A percentile compares a stretch with the other conserved stretches of the same genome.
phyloP scores from a whole-genome alignment of 2,888 invertebrate species.

The Sarcophaga carnaria region DNA sequence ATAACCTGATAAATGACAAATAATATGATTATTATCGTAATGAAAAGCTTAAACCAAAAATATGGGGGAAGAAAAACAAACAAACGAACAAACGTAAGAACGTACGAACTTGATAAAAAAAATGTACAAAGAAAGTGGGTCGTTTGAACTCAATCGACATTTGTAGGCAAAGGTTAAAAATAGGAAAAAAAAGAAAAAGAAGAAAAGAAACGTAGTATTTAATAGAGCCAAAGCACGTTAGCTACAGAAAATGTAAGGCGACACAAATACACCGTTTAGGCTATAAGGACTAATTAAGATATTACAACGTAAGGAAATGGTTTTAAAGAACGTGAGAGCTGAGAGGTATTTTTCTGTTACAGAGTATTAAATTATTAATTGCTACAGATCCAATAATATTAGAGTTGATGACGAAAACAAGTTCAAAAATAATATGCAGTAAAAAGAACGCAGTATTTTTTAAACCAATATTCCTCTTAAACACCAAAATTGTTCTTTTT shows the following conservation, averaged over 20 bases:
- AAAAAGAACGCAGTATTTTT: too few species aligned
- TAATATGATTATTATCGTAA: neutral
- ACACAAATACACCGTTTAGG: conserved; percentile 25
- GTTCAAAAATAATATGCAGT: neutral
- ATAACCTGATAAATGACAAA: conserved; percentile 23
- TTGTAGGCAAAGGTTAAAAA: neutral
- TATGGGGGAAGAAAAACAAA: neutral
- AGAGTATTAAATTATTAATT: conserved; percentile 1
- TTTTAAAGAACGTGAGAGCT: neutral
- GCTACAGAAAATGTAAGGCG: conserved; percentile 51
- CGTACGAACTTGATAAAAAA: neutral
- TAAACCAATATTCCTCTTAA: too few species aligned
- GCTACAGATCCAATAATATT: neutral
- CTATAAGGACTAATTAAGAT: conserved; percentile 43
- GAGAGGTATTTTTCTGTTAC: neutral
- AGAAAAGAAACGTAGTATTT: conserved; percentile 7
- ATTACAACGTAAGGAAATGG: neutral
- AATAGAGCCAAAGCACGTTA: conserved; percentile 62
- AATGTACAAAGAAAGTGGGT: conserved; percentile 20
- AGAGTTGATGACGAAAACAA: neutral
- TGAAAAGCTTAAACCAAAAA: neutral
- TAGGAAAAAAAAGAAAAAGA: neutral
- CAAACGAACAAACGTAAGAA: conserved; percentile 6
- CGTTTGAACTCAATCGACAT: neutral
- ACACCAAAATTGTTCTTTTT: too few species aligned